Evolutionary conservation across 2,113 vertebrate species (phyloP).

Genomic region (Pionites leucogaster): DNA sequence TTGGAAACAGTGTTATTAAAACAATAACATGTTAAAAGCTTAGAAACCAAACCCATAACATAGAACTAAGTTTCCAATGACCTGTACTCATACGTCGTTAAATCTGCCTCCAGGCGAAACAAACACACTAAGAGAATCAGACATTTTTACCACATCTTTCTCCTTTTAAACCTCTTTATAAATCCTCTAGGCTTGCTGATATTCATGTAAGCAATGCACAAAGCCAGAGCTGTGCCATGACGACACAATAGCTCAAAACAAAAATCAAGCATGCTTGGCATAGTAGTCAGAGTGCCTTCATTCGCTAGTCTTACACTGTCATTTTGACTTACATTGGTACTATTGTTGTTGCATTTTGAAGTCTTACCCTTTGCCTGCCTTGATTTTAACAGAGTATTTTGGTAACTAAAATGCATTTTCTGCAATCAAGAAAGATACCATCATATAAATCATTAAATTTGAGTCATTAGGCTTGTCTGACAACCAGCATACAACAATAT

Average conservation of each 20-base stretch:
- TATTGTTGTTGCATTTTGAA: not conserved
- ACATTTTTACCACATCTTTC: not conserved
- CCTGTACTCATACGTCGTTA: not conserved
- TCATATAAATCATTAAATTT: not conserved
- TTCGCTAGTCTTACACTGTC: not conserved
- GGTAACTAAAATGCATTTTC: not conserved
- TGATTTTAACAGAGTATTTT: not conserved
- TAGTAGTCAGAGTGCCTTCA: not conserved
- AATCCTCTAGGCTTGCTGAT: not conserved
- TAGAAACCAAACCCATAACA: not conserved
- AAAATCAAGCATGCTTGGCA: not conserved
- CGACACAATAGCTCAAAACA: not conserved
- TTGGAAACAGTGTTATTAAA: not conserved
- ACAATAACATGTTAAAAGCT: not conserved
- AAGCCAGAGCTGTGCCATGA: not conserved
- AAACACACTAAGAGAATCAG: not conserved
- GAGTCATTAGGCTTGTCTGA: not conserved
- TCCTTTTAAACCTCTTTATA: not conserved
- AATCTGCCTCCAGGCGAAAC: not conserved
- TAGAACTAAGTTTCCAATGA: not conserved
- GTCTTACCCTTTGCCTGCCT: not conserved
- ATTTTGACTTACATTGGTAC: not conserved
- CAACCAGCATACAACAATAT: rapidly evolving
- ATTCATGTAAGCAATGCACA: not conserved
- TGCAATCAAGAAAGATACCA: not conserved